Evolutionary conservation across 2,888 invertebrate species (phyloP).

Genomic region (Clostera curtula): DNA sequence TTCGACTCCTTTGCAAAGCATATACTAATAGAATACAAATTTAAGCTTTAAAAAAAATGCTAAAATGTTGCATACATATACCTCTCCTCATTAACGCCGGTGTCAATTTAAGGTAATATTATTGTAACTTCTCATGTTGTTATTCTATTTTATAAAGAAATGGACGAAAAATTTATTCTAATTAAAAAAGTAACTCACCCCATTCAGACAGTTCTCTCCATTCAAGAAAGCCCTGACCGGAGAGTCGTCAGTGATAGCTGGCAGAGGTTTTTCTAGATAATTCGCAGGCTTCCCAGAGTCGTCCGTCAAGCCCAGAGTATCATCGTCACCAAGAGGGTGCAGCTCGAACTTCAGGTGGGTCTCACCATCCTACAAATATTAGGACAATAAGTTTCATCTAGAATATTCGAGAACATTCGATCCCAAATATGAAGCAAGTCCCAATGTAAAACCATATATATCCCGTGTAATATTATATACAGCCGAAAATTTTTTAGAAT

Average conservation of each 20-base stretch:
- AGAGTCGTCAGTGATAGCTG: constrained; percentile 72
- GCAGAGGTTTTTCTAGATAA: constrained; percentile 24
- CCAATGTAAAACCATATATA: too few relatives aligned
- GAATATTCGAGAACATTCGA: too few relatives aligned
- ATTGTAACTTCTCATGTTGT: too few relatives aligned
- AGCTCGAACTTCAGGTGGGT: constrained; percentile 79
- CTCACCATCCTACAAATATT: constrained; percentile 81
- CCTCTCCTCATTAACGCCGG: too few relatives aligned
- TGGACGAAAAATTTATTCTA: not conserved
- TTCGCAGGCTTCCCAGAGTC: constrained; percentile 25
- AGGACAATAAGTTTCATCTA: constrained; percentile 23
- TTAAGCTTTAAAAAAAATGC: constrained; percentile 4
- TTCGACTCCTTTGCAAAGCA: too few relatives aligned
- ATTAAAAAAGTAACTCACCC: constrained; percentile 75
- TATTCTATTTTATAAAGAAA: too few relatives aligned
- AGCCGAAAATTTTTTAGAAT: too few relatives aligned
- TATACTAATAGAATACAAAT: too few relatives aligned
- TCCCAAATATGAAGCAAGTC: too few relatives aligned
- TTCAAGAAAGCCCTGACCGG: constrained; percentile 87
- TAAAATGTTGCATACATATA: not conserved
- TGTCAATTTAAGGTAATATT: too few relatives aligned
- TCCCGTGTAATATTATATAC: too few relatives aligned
- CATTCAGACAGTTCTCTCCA: constrained; percentile 90
- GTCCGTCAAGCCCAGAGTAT: constrained; percentile 51
- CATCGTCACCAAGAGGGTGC: constrained; percentile 73